A percentile compares a stretch with the other conserved stretches of the same genome.
Conservation (phyloP, 2,797 vertebrate genomes). For the Macroramphosus scolopax region DNA sequence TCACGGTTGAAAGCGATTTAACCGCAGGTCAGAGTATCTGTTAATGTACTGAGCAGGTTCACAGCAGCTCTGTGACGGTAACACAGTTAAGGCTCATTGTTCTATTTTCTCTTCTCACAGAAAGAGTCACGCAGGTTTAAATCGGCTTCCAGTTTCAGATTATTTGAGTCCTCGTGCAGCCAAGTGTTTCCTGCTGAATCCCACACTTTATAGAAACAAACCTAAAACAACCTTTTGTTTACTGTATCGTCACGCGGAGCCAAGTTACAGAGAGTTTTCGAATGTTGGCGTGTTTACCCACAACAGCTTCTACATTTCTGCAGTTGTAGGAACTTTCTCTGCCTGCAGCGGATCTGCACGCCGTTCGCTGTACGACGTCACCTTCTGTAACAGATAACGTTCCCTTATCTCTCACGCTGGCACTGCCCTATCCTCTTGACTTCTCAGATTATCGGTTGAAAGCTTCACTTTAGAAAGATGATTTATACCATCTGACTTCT, state of each 20-base stretch:
- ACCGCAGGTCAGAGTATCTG: conserved; percentile 1
- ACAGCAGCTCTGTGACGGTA: conserved; percentile 15
- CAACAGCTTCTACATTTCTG: conserved; percentile 10
- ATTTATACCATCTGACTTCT: neutral
- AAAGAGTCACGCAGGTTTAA: neutral
- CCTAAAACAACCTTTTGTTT: conserved; percentile 16
- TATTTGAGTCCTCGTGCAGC: neutral
- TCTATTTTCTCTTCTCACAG: neutral
- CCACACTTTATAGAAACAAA: neutral
- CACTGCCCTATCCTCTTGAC: neutral
- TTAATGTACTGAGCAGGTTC: neutral
- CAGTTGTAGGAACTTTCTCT: neutral
- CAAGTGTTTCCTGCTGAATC: neutral
- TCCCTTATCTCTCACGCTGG: too few species aligned
- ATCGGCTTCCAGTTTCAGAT: conserved; percentile 6
- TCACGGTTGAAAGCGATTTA: conserved; percentile 8
- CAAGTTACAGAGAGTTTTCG: conserved; percentile 63
- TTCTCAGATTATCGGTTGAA: neutral
- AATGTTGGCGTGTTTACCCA: too few species aligned
- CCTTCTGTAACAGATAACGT: neutral
- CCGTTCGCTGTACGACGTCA: neutral
- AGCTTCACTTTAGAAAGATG: neutral
- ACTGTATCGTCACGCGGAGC: conserved; percentile 62
- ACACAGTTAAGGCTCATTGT: neutral
- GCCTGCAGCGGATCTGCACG: neutral